Percentiles rank a stretch among this genome's conserved stretches.
phyloP scores from a whole-genome alignment of 2,797 vertebrate species.

The Macroramphosus scolopax region DNA sequence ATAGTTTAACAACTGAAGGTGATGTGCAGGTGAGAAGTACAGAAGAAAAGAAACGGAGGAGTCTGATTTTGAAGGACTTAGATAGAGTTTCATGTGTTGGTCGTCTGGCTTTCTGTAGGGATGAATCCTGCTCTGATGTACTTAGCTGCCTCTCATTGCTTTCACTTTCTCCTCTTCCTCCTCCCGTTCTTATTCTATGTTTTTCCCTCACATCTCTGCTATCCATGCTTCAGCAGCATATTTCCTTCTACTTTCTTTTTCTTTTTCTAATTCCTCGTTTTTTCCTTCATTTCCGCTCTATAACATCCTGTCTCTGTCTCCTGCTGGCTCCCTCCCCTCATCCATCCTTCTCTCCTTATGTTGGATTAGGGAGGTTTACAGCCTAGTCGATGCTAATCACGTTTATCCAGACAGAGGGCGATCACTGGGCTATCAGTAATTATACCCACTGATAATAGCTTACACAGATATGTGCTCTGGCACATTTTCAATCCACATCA shows the following conservation, averaged over 20 bases:
- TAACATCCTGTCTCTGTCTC: slow-evolving; percentile 12
- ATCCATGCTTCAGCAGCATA: slow-evolving; percentile 9
- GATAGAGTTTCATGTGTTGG: no score
- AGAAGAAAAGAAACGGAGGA: no score
- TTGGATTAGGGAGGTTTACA: slow-evolving; percentile 61
- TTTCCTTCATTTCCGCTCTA: slow-evolving; percentile 9
- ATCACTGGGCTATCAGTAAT: slow-evolving; percentile 72
- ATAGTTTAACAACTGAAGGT: no score
- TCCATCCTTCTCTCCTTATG: slow-evolving; percentile 54
- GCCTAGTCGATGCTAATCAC: slow-evolving; percentile 72
- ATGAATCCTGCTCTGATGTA: no score
- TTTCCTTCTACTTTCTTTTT: slow-evolving; percentile 1
- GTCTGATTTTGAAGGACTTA: no score
- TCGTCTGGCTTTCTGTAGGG: no score
- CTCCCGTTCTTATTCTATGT: no score
- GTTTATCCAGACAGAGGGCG: slow-evolving; percentile 71
- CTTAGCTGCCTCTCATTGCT: no score
- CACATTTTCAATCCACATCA: slow-evolving; percentile 64
- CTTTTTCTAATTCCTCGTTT: slow-evolving; percentile 2
- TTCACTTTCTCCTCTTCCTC: no score
- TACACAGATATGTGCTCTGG: slow-evolving; percentile 53
- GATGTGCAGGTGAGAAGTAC: no score
- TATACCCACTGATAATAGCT: slow-evolving; percentile 66
- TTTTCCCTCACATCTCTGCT: no score
- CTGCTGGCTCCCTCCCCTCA: slow-evolving; percentile 11